Conservation (phyloP, 2,888 invertebrate genomes). For the Tolmerus cingulatus region DNA sequence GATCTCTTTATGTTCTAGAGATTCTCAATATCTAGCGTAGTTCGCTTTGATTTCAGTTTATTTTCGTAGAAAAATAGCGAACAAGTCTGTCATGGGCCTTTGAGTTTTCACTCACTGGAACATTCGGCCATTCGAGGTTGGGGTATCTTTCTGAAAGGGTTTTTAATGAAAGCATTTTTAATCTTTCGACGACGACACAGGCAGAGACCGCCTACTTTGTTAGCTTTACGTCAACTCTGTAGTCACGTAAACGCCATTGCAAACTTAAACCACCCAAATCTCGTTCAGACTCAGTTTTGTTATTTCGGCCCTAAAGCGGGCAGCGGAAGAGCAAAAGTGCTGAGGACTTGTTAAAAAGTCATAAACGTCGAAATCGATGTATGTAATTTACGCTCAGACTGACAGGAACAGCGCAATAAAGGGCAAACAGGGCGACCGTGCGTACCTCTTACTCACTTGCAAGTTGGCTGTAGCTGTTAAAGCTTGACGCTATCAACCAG, state of each 20-base stretch:
- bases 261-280: background rate
- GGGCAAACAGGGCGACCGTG: background rate
- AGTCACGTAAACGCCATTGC: background rate
- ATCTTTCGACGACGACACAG: background rate
- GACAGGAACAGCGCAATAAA: background rate
- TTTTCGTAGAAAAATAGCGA: background rate
- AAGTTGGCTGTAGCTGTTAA: background rate
- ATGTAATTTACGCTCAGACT: background rate
- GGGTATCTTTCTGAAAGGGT: background rate
- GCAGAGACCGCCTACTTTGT: background rate
- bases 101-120: background rate
- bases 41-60: background rate
- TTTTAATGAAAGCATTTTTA: background rate
- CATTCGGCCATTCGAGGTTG: background rate
- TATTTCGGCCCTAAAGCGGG: background rate
- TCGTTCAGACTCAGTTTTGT: background rate
- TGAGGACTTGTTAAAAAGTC: slow-evolving; percentile 11
- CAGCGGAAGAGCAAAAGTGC: background rate
- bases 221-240: background rate
- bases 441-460: background rate
- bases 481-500: background rate
- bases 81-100: background rate
- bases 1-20: background rate
- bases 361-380: slow-evolving; percentile 21
- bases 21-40: background rate